These are phyloP conservation scores for Gorsachius magnificus DNA, from an alignment of 2,797 vertebrate species.

Conservation along the genomic window DNA sequence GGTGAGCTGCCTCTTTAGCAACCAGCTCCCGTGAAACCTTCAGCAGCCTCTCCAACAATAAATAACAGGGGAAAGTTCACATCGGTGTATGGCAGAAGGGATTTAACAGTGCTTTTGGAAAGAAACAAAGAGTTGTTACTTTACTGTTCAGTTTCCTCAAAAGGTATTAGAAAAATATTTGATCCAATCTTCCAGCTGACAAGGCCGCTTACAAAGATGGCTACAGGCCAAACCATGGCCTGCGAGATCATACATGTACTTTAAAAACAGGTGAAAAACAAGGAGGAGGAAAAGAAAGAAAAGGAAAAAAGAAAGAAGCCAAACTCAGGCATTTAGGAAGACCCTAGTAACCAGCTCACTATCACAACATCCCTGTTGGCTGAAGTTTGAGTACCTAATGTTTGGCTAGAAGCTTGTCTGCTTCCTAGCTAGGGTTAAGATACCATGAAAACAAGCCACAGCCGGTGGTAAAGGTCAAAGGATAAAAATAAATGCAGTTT, in stretches of 20 bases:
- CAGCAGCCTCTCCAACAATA: background rate
- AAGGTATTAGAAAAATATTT: background rate
- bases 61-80: background rate
- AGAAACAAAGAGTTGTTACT: background rate
- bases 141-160: background rate
- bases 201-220: background rate
- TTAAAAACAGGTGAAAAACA: background rate
- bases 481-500: slow-evolving; percentile 22
- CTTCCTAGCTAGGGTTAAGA: slow-evolving; percentile 27
- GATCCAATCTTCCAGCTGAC: background rate
- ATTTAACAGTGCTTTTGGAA: background rate
- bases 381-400: background rate
- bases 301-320: background rate
- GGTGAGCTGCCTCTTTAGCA: background rate
- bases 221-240: background rate
- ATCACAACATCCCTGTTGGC: background rate
- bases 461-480: slow-evolving; percentile 34
- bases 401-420: background rate
- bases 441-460: slow-evolving; percentile 21
- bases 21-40: background rate
- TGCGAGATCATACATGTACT: background rate
- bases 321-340: background rate
- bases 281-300: background rate
- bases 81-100: background rate
- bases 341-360: background rate